phyloP scores from a whole-genome alignment of 1,140 invertebrate species.

The Eulimnadia texana region DNA sequence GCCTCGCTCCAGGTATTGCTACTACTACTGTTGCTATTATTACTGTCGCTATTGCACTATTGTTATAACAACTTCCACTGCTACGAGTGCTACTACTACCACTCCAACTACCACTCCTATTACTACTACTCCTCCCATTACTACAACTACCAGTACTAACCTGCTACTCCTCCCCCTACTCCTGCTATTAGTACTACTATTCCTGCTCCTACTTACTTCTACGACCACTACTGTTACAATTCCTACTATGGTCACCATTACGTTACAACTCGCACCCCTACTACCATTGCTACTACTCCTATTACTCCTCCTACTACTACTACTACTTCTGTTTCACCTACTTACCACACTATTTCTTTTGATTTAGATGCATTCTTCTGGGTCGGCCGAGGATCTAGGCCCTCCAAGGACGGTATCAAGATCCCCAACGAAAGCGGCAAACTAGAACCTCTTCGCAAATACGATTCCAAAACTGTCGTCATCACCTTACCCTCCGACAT shows the following conservation, averaged over 20 bases:
- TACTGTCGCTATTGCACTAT: neutral
- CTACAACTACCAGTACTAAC: too few species aligned
- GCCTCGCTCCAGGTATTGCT: constrained; percentile 65
- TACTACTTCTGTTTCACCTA: neutral
- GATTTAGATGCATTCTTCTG: constrained; percentile 76
- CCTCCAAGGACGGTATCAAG: constrained; percentile 58
- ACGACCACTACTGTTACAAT: too few species aligned
- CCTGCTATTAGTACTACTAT: neutral
- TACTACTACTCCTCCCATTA: neutral
- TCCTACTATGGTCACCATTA: too few species aligned
- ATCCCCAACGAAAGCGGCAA: constrained; percentile 81
- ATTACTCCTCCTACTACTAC: neutral
- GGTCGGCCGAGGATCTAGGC: constrained; percentile 58
- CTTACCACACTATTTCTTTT: neutral
- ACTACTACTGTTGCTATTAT: neutral
- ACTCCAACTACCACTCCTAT: neutral
- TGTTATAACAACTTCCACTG: too few species aligned
- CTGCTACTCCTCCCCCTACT: neutral
- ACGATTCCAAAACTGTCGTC: constrained; percentile 71
- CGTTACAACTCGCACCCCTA: too few species aligned
- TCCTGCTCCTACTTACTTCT: neutral
- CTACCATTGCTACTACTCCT: neutral
- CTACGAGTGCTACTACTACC: neutral
- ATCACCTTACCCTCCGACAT: constrained; percentile 63
- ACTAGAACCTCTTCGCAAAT: constrained; percentile 53